phyloP scores from a whole-genome alignment of 2,113 vertebrate genomes.

The Sus scrofa region T2T-Sscrofa CM000814.6:57660001-57660500 shows the following conservation, averaged over 20 bases:
- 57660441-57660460: background rate
- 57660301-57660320: background rate
- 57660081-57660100: too few relatives aligned
- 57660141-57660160: too few relatives aligned
- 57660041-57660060: too few relatives aligned
- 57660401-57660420: background rate
- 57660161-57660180: too few relatives aligned
- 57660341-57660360: background rate
- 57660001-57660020: too few relatives aligned
- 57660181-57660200: too few relatives aligned
- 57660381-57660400: background rate
- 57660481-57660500: background rate
- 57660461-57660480: background rate
- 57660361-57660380: background rate
- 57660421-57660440: background rate
- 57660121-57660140: too few relatives aligned
- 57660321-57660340: background rate
- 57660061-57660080: too few relatives aligned
- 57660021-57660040: too few relatives aligned
- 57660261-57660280: background rate
- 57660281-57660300: background rate
- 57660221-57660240: background rate
- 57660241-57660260: background rate
- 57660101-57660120: too few relatives aligned
- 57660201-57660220: background rate